Evolutionary conservation across 1,140 invertebrate genomes (phyloP), one percentile per base, ranked within the genome.

Genomic region (Papilio xuthus): DNA sequence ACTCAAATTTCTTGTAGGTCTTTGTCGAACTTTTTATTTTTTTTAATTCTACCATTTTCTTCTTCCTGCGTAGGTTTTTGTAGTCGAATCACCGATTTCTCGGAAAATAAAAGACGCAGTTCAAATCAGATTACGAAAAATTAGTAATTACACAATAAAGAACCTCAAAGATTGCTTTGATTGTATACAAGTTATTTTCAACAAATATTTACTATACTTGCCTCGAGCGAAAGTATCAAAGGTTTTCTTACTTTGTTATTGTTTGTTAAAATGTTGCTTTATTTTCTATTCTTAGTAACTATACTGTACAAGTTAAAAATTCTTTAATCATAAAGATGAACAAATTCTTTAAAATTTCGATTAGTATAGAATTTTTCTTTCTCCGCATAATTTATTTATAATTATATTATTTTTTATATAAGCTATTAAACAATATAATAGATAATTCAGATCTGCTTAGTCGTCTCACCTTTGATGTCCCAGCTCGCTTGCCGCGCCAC

Each of bases 141-240:
- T 3, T 63, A 28, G 10, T 63, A 63, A 28, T 28, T 28, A 28
- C 10, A 63, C 9, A 63, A 63, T 63, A 63, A 15, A 26, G 23
- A 63, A 67, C 26, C 7, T 15, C 15, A 67, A 67, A 67, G 26
- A 32, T 67, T 28, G 60, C 18, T 67, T 67, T 67, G 26, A 28
- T 67, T 67, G 2, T 67, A 67, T 12, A 2, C 26, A 67, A 18
- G 20, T 67, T 67, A 12, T 67, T 28, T 67, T 32, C 23, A 6
- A 67, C 60, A 67, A 67, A 67, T 67, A 67, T 67, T 67, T 67
- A 26, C 26, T 28, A 67, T 28, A 67, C 26, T 26, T 67, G 60
- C 60, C 13, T 67, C 60, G 13, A 67, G 23, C 10, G 2, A 60
- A 60, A 67, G 26, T 32, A 67, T 28, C 56, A 28, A 67, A 67